Evolutionary conservation across 2,113 vertebrate genomes (phyloP).

Genomic region (Phalacrocorax brasilianus): DNA sequence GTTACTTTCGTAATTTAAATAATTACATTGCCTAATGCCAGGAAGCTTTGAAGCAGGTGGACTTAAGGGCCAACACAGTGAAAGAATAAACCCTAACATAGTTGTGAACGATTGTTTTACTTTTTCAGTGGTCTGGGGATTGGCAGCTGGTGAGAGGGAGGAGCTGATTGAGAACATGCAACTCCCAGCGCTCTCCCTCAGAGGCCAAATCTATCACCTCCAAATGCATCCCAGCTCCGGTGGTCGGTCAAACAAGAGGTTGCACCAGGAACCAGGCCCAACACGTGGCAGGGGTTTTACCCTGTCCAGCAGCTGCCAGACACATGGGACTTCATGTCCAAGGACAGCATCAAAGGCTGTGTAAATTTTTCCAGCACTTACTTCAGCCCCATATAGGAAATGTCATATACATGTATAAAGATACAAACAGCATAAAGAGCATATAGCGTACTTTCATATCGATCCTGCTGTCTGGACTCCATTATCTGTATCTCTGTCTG

Average conservation of each 20-base stretch:
- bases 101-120: neutral
- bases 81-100: neutral
- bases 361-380: conserved; percentile 1
- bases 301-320: neutral
- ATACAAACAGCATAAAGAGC: conserved; percentile 3
- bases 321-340: neutral
- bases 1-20: neutral
- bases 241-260: neutral
- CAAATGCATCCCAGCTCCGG: neutral
- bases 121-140: neutral
- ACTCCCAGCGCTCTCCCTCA: neutral
- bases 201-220: neutral
- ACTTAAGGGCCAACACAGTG: neutral
- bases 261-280: neutral
- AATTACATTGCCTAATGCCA: conserved; percentile 19
- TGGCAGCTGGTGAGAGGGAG: neutral
- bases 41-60: conserved; percentile 27
- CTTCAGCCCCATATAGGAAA: conserved; percentile 3
- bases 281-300: fast-evolving
- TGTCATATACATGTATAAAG: neutral
- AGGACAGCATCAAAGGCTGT: neutral
- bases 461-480: conserved; percentile 53
- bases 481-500: conserved; percentile 62
- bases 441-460: neutral
- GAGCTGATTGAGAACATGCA: neutral